Evolutionary conservation across 2,888 invertebrate genomes (phyloP), one percentile per base, ranked within the genome.

Genomic region (Eupithecia inturbata): DNA sequence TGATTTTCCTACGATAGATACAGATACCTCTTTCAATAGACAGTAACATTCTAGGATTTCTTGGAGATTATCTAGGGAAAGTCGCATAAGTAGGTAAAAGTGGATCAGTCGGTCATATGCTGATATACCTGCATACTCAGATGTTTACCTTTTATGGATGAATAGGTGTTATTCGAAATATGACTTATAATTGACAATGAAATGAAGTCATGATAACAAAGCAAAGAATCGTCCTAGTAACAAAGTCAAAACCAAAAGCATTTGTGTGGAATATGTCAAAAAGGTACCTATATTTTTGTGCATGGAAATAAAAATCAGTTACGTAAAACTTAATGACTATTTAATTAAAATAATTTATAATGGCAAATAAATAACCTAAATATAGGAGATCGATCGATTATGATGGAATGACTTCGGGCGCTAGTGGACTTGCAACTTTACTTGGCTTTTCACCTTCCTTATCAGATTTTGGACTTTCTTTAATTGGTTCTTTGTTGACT

Each of bases 311-410:
- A 72, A 53, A 72, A 41, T 28, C 10, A 28, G 28, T 45, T n/a
- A n/a, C n/a, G n/a, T n/a, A 12, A 68, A 57, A 63, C 16, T 71
- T 57, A 28, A 28, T n/a, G 68, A 36, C 67, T 12, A 73, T 71
- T 19, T 74, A 72, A 64, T 64, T 69, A 57, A 64, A 74, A 73
- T 76, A 76, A 76, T 73, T 71, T 73, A 73, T 74, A 62, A 83
- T 78, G 78, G 74, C 31, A 67, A 77, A 78, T 77, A 78, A 76
- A 78, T 78, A 79, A 75, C 62, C 72, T 78, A 74, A 74, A 87
- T 87, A 87, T 87, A 87, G 77, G 81, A 88, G 86, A 88, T 89
- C 88, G 85, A 88, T 89, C 88, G 66, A 77, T 87, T 88, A 91
- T 81, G 88, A 85, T 67, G 86, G 75, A 62, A 91, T 78, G 16